A percentile compares a stretch with the other conserved stretches of the same genome.
phyloP scores from a whole-genome alignment of 1,140 invertebrate species.

The Penaeus chinensis region DNA sequence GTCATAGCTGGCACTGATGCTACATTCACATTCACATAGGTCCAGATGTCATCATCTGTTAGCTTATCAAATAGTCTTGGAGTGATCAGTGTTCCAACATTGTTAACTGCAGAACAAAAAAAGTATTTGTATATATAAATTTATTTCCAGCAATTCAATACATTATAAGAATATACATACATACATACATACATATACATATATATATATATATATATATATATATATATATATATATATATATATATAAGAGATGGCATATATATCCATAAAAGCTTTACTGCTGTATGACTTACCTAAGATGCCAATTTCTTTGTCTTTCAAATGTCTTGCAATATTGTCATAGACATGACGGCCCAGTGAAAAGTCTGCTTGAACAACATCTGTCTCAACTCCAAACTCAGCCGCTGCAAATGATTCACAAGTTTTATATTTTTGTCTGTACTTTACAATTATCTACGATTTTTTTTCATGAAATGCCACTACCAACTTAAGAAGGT shows the following conservation, averaged over 20 bases:
- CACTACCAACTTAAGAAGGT: too few species aligned
- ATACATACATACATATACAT: too few species aligned
- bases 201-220: too few species aligned
- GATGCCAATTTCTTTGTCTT: conserved; percentile 70
- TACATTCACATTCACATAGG: conserved; percentile 30
- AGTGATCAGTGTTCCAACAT: conserved; percentile 5
- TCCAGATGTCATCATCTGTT: conserved; percentile 29
- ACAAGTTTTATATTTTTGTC: neutral
- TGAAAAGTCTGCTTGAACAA: conserved; percentile 68
- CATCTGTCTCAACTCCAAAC: conserved; percentile 64
- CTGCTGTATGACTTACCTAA: conserved; percentile 65
- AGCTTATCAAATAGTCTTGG: neutral
- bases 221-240: too few species aligned
- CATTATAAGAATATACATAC: too few species aligned
- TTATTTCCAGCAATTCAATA: too few species aligned
- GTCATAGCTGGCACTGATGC: conserved; percentile 36
- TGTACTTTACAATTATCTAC: neutral
- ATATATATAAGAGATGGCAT: conserved; percentile 53
- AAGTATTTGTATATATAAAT: too few species aligned
- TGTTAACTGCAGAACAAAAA: conserved; percentile 15
- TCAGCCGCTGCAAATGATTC: conserved; percentile 47
- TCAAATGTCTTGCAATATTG: conserved; percentile 35
- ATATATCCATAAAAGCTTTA: conserved; percentile 70
- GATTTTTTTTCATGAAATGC: neutral
- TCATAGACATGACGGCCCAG: conserved; percentile 64